These are phyloP conservation scores for Aulostomus chinensis DNA, from an alignment of 2,797 vertebrate genomes.

Conservation along the genomic window DNA sequence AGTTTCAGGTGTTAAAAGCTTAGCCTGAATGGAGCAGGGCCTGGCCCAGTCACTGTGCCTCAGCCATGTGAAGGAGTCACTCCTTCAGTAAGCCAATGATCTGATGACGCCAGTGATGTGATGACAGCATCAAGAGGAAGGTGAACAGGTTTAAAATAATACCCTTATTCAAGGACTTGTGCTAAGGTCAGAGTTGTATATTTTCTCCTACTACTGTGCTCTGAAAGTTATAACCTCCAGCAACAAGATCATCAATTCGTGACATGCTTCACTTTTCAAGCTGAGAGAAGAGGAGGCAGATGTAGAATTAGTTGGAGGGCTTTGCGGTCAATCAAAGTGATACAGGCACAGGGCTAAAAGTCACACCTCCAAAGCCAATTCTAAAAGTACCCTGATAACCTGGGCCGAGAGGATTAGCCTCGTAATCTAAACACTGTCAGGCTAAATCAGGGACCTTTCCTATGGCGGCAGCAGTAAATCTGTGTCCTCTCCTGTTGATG, in stretches of 20 bases:
- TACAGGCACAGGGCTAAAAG: constrained; percentile 21
- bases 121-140: constrained; percentile 33
- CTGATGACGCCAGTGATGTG: constrained; percentile 43
- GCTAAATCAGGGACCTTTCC: constrained; percentile 53
- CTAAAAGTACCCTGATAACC: constrained; percentile 52
- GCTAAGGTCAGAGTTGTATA: constrained; percentile 1
- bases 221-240: too few species aligned
- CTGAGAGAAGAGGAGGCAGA: not conserved
- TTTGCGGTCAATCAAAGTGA: constrained; percentile 39
- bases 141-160: constrained; percentile 37
- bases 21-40: constrained; percentile 34
- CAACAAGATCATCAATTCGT: too few species aligned
- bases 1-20: constrained; percentile 18
- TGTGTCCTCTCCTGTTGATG: constrained; percentile 16
- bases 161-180: constrained; percentile 10
- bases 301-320: constrained; percentile 1
- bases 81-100: constrained; percentile 61
- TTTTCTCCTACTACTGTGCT: constrained; percentile 5
- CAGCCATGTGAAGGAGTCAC: constrained; percentile 34
- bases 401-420: constrained; percentile 62
- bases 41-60: constrained; percentile 17
- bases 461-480: constrained; percentile 27
- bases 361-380: constrained; percentile 20
- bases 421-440: constrained; percentile 53
- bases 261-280: not conserved